Evolutionary conservation across 2,113 vertebrate species (phyloP).

Genomic region (Eudyptes chrysolophus): DNA sequence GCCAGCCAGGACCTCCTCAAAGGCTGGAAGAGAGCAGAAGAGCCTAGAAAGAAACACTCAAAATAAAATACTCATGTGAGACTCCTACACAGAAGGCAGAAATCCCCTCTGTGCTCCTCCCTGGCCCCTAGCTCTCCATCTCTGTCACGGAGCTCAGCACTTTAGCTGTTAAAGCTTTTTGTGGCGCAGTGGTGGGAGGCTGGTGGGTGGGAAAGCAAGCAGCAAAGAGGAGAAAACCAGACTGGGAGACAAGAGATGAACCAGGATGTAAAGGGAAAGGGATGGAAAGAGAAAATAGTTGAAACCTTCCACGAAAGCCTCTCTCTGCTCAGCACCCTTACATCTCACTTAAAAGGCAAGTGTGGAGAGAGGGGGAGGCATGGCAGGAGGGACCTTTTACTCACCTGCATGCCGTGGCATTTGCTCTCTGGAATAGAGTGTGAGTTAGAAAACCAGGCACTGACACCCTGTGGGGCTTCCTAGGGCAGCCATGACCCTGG

Average conservation of each 20-base stretch:
- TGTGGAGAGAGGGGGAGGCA: neutral
- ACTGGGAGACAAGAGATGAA: slow-evolving; percentile 38
- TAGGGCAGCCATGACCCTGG: neutral
- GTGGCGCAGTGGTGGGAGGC: slow-evolving; percentile 62
- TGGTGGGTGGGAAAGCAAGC: slow-evolving; percentile 65
- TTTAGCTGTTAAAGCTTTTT: slow-evolving; percentile 64
- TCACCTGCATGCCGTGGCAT: neutral
- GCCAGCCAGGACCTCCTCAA: neutral
- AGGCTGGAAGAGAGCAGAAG: slow-evolving; percentile 28
- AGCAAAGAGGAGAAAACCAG: slow-evolving; percentile 23
- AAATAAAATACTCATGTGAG: neutral
- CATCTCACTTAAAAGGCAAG: neutral
- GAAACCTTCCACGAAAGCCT: neutral
- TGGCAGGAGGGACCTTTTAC: neutral
- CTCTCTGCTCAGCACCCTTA: neutral
- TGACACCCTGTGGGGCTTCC: neutral
- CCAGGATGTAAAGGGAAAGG: neutral
- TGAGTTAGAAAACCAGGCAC: neutral
- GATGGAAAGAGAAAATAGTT: neutral
- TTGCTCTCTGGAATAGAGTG: neutral
- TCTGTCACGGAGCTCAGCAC: neutral
- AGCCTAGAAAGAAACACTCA: neutral
- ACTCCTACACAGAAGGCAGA: slow-evolving; percentile 3
- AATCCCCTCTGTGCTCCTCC: neutral
- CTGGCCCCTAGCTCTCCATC: neutral